Percentiles rank a stretch among this genome's conserved stretches.
Evolutionary conservation across 2,797 vertebrate genomes (phyloP).

Genomic region (Gobionotothen gibberifrons): DNA sequence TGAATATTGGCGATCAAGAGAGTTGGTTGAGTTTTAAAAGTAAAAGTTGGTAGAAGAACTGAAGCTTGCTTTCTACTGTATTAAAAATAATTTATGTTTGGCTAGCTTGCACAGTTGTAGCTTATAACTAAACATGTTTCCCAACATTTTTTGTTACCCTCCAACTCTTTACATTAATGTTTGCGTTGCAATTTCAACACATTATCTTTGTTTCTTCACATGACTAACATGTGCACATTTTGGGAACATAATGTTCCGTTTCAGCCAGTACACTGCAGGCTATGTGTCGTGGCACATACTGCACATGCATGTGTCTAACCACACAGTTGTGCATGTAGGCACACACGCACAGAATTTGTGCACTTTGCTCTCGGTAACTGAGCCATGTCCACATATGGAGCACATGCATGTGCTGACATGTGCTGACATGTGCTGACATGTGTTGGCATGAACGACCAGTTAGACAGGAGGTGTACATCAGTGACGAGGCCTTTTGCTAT

Average conservation of each 20-base stretch:
- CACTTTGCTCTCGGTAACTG: constrained; percentile 12
- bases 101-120: neutral
- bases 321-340: neutral
- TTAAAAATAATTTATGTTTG: neutral
- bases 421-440: constrained; percentile 14
- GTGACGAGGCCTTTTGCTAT: neutral
- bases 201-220: neutral
- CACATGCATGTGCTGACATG: constrained; percentile 28
- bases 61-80: neutral
- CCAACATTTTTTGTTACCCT: neutral
- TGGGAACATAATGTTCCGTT: constrained; percentile 60
- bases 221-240: neutral
- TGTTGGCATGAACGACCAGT: neutral
- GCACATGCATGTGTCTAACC: constrained; percentile 11
- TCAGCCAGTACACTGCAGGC: constrained; percentile 23
- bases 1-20: neutral
- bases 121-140: neutral
- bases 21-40: neutral
- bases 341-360: neutral
- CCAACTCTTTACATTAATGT: neutral
- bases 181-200: neutral
- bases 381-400: constrained; percentile 28
- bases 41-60: neutral
- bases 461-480: constrained; percentile 8
- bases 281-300: neutral